Percentiles rank a stretch among this genome's conserved stretches.
phyloP scores from a whole-genome alignment of 2,797 vertebrate species.

The Typhlichthys subterraneus region DNA sequence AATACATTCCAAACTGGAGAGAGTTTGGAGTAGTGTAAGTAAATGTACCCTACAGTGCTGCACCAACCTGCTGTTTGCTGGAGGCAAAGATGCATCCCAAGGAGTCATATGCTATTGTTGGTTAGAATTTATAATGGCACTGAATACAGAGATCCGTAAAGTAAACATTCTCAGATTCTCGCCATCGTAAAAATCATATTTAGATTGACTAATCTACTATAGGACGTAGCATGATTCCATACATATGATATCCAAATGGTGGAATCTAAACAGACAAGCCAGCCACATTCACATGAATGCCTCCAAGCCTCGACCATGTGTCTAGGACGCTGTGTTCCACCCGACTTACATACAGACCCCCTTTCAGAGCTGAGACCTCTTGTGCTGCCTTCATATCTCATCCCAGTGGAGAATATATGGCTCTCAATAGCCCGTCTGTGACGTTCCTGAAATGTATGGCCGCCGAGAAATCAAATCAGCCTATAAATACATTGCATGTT shows the following conservation, averaged over 20 bases:
- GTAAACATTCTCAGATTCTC: conserved; percentile 1
- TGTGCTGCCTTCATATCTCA: conserved; percentile 50
- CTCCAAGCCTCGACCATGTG: conserved; percentile 63
- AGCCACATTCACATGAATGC: conserved; percentile 45
- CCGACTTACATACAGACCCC: conserved; percentile 56
- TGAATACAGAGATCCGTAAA: conserved; percentile 15
- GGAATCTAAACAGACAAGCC: conserved; percentile 31
- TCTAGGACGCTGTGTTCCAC: conserved; percentile 49
- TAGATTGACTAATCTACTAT: conserved; percentile 9
- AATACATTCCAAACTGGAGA: conserved; percentile 5
- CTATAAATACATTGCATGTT: conserved; percentile 69
- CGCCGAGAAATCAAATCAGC: conserved; percentile 72
- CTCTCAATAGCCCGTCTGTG: conserved; percentile 49
- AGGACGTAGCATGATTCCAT: conserved; percentile 35
- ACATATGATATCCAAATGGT: conserved; percentile 15
- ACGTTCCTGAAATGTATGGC: conserved; percentile 68
- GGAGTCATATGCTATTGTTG: conserved; percentile 43
- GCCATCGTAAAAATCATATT: too few species aligned
- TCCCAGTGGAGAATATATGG: conserved; percentile 56
- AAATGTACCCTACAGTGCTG: conserved; percentile 74
- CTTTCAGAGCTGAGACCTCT: conserved; percentile 55
- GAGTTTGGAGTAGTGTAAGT: conserved; percentile 67
- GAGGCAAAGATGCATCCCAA: conserved; percentile 63
- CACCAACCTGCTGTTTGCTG: conserved; percentile 51
- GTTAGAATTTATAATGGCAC: conserved; percentile 41